These are phyloP conservation scores for Pheosia tremula DNA, from an alignment of 2,888 invertebrate species.

Conservation along the genomic window DNA sequence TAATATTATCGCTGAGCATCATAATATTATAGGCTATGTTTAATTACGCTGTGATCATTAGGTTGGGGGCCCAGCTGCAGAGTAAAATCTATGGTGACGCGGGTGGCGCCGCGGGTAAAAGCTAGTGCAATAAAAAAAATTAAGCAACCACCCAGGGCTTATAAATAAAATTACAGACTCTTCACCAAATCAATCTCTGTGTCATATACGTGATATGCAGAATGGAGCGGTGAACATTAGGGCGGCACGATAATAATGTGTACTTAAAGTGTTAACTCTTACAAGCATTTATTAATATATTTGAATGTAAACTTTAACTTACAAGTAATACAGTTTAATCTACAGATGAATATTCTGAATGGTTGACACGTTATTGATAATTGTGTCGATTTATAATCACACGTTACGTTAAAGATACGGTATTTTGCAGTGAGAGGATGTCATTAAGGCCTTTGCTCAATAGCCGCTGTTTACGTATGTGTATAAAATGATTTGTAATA, in stretches of 20 bases:
- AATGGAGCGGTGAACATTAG: background rate
- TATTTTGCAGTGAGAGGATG: constrained; percentile 46
- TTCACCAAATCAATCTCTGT: background rate
- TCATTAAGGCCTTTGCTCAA: constrained; percentile 43
- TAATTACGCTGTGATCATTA: too few relatives aligned
- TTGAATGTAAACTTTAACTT: background rate
- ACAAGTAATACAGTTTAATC: background rate
- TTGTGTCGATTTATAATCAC: background rate
- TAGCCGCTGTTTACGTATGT: constrained; percentile 11
- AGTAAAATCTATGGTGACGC: too few relatives aligned
- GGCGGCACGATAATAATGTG: background rate
- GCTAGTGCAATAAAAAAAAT: too few relatives aligned
- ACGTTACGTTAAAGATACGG: constrained; percentile 9
- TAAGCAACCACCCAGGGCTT: background rate
- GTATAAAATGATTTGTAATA: constrained; percentile 14
- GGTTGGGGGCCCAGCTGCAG: too few relatives aligned
- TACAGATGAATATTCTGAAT: background rate
- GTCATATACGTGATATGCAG: background rate
- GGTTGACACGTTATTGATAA: background rate
- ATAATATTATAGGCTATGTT: too few relatives aligned
- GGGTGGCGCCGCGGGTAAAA: too few relatives aligned
- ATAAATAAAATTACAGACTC: constrained; percentile 1
- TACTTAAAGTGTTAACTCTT: background rate
- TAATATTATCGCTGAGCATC: too few relatives aligned
- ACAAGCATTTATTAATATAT: background rate